Conservation (phyloP, 1,140 invertebrate species). For the Rhopalosiphum maidis region DNA sequence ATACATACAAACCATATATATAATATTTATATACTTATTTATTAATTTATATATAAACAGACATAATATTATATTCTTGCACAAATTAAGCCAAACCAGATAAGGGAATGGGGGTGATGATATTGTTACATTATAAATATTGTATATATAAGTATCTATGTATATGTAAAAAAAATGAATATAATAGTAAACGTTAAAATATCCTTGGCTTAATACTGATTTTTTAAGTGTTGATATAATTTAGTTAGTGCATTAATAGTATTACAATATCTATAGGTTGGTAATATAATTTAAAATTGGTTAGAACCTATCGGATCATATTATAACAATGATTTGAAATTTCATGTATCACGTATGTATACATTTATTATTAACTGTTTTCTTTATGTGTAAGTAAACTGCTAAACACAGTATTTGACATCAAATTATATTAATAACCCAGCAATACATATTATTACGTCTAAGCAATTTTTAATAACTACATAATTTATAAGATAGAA, state of each 20-base stretch:
- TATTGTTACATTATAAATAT: neutral
- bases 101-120: neutral
- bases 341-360: neutral
- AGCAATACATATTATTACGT: neutral
- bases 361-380: neutral
- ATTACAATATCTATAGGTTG: neutral
- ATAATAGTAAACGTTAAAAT: slow-evolving; percentile 23
- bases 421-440: neutral
- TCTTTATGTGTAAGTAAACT: neutral
- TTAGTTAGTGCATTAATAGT: slow-evolving; percentile 4
- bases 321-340: neutral
- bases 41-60: slow-evolving; percentile 29
- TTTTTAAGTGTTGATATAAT: slow-evolving; percentile 5
- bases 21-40: slow-evolving; percentile 4
- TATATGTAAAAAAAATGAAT: neutral
- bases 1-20: neutral
- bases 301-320: neutral
- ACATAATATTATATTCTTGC: slow-evolving; percentile 28
- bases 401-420: neutral
- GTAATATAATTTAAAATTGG: neutral
- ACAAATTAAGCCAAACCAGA: slow-evolving; percentile 34
- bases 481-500: neutral
- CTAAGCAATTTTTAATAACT: neutral
- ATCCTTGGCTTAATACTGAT: slow-evolving; percentile 15
- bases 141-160: neutral